phyloP scores from a whole-genome alignment of 2,113 vertebrate genomes.

The Pteronura brasiliensis region DNA sequence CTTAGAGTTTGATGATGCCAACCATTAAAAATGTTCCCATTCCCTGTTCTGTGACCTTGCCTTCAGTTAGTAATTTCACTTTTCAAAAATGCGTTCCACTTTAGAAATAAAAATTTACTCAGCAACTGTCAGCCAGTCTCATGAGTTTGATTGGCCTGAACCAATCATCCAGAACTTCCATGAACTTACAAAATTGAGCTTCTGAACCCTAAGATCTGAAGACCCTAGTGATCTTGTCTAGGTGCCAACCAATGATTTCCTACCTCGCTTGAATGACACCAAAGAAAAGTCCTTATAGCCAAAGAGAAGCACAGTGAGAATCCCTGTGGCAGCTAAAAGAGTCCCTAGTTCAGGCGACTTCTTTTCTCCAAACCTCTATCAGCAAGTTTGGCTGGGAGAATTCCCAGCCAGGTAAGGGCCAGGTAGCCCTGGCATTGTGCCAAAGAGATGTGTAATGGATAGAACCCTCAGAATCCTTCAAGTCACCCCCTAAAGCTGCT shows the following conservation, averaged over 20 bases:
- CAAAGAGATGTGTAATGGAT: not conserved
- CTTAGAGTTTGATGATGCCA: not conserved
- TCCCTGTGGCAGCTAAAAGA: not conserved
- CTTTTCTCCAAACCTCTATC: not conserved
- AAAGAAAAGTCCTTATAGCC: not conserved
- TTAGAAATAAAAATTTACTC: slow-evolving; percentile 22
- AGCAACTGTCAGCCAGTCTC: slow-evolving; percentile 51
- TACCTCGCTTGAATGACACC: not conserved
- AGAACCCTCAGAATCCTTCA: not conserved
- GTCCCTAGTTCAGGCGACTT: not conserved
- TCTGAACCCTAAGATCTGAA: slow-evolving; percentile 14
- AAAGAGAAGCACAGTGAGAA: not conserved
- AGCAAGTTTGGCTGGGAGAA: not conserved
- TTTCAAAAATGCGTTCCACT: slow-evolving; percentile 54
- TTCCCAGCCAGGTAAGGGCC: not conserved
- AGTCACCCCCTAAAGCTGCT: not conserved
- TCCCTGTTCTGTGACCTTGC: slow-evolving; percentile 29
- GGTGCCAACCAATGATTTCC: not conserved
- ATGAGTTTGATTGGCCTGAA: slow-evolving; percentile 52
- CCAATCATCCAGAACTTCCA: slow-evolving; percentile 42
- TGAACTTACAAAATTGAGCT: slow-evolving; percentile 12
- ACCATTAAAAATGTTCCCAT: slow-evolving; percentile 14
- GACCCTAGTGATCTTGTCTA: slow-evolving; percentile 15
- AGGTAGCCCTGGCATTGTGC: not conserved
- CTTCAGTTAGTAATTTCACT: slow-evolving; percentile 47